Evolutionary conservation across 2,888 invertebrate genomes (phyloP).

Genomic region (Cepaea hortensis): DNA sequence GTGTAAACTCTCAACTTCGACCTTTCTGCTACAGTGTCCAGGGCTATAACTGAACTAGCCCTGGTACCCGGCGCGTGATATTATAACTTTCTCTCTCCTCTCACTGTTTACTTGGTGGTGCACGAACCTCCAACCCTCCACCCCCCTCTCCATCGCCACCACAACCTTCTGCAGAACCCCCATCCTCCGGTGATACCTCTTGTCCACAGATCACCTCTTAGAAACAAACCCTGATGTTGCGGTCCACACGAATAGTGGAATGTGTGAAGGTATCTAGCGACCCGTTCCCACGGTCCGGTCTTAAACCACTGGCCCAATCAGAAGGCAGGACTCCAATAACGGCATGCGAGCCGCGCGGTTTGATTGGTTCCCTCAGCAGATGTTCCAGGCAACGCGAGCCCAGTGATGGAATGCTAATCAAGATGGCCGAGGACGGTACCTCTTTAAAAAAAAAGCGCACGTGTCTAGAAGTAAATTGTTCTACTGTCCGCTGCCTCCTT

Average conservation of each 20-base stretch:
- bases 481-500: not conserved
- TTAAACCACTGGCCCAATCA: slow-evolving; percentile 41
- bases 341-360: slow-evolving; percentile 41
- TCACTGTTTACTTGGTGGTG: not conserved
- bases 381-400: slow-evolving; percentile 48
- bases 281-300: slow-evolving; percentile 47
- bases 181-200: slow-evolving; percentile 9
- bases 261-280: slow-evolving; percentile 45
- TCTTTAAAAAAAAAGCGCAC: slow-evolving; percentile 44
- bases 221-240: slow-evolving; percentile 1
- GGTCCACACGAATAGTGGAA: slow-evolving; percentile 38
- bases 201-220: not conserved
- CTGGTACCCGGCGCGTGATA: slow-evolving; percentile 14
- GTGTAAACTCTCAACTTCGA: not conserved
- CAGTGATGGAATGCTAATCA: slow-evolving; percentile 46
- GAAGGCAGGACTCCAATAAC: slow-evolving; percentile 12
- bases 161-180: not conserved
- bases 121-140: not conserved
- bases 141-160: not conserved
- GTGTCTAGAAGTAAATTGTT: slow-evolving; percentile 17
- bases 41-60: slow-evolving; percentile 34
- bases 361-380: slow-evolving; percentile 43
- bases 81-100: slow-evolving; percentile 10
- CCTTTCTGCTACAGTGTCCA: slow-evolving; percentile 8
- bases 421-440: slow-evolving; percentile 15